phyloP scores from a whole-genome alignment of 2,888 invertebrate genomes.

The Hyposoter dolosus region DNA sequence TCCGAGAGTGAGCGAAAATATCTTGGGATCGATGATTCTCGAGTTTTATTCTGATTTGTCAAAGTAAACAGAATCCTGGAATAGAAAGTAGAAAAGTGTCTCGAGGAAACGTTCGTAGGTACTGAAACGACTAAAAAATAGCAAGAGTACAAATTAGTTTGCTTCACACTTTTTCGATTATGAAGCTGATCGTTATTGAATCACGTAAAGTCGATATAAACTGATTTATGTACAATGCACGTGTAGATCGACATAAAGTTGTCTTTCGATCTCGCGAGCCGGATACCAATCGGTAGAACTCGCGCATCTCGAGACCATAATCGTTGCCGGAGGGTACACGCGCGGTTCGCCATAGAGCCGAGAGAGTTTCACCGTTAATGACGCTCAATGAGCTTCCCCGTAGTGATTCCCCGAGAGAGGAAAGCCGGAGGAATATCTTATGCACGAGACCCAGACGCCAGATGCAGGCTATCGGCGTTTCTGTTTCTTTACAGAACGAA shows the following conservation, averaged over 20 bases:
- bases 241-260: slow-evolving; percentile 14
- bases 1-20: background rate
- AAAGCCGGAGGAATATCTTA: slow-evolving; percentile 54
- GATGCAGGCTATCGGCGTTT: slow-evolving; percentile 67
- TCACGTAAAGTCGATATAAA: slow-evolving; percentile 21
- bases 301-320: slow-evolving; percentile 59
- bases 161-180: slow-evolving; percentile 2
- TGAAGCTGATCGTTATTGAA: background rate
- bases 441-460: slow-evolving; percentile 59
- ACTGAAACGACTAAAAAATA: background rate
- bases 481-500: slow-evolving; percentile 58
- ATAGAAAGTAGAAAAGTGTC: background rate
- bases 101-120: background rate
- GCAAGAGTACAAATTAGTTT: background rate
- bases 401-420: slow-evolving; percentile 50
- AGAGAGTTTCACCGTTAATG: slow-evolving; percentile 75
- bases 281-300: slow-evolving; percentile 71
- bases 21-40: background rate
- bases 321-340: slow-evolving; percentile 54
- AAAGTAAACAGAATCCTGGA: background rate
- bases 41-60: background rate
- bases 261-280: slow-evolving; percentile 59
- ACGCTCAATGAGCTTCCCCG: slow-evolving; percentile 53
- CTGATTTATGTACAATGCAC: slow-evolving; percentile 32
- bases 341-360: slow-evolving; percentile 8